Evolutionary conservation across 1,140 invertebrate species (phyloP), one percentile per base, ranked within the genome.

Genomic region (Brachionus rotundiformis): DNA sequence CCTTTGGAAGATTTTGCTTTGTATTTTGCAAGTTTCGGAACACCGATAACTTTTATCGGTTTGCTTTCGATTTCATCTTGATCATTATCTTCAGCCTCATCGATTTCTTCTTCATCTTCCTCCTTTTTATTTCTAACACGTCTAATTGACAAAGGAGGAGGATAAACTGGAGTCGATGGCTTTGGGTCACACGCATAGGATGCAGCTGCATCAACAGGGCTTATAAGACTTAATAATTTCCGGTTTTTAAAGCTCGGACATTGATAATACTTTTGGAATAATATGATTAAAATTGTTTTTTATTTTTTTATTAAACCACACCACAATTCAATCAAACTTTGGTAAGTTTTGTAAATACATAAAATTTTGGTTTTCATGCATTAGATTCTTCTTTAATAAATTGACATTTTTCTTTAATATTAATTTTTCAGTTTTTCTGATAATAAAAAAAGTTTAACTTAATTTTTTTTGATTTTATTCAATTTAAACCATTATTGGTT

Each of bases 91-190:
- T 73, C 16, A 44, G 36, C 23, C 23, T 44, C 68, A 44, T 73
- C 85, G 82, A 86, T 84, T 19, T 80, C 82, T 33, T 86, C 84
- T 63, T 81, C 83, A 82, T 85, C 85, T 82, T 86, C 85, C 77
- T 84, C 84, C 27, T 68, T 36, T 68, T 68, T 36, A 11, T 76
- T 84, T 39, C 83, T 82, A 6, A 73, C 49, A 27, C 75, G 82
- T 75, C 83, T 63, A 73, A 44, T 19, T 25, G 68, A 73, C 19
- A 63, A 82, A 68, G 49, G 41, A 63, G 49, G 68, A 54, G 44
- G 41, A 82, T 49, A 61, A 82, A 49, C 68, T 3, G 33, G 36
- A 1, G 36, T 25, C 23, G 68, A 44, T 63, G 65, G 82, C 39
- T 75, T 82, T 27, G 83, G 83, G 8, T 82, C 83, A 41, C 83